Conservation (phyloP, 1,140 invertebrate genomes). For the Temnothorax nylanderi region DNA sequence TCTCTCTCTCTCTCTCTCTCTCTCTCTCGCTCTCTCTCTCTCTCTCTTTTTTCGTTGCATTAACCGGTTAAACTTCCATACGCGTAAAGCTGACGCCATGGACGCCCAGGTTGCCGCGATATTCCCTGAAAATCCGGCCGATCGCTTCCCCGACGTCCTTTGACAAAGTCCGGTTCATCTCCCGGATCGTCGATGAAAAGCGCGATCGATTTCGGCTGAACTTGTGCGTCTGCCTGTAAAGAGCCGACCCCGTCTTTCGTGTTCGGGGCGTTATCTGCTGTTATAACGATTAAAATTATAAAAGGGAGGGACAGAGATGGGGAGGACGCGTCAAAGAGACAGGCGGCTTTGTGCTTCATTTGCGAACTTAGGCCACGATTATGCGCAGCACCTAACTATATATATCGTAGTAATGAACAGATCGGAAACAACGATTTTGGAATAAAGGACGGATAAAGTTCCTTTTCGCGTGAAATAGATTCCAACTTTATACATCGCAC, state of each 20-base stretch:
- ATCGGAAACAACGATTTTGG: not conserved
- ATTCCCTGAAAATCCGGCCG: conserved; percentile 63
- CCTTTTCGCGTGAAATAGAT: not conserved
- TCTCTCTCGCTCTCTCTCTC: not conserved
- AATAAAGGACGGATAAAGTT: conserved; percentile 19
- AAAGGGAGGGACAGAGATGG: not conserved
- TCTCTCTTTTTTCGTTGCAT: conserved; percentile 49
- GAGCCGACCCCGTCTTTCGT: conserved; percentile 7
- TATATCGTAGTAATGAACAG: conserved; percentile 27
- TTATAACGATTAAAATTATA: conserved; percentile 53
- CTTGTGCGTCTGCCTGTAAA: conserved; percentile 30
- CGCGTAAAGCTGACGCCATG: conserved; percentile 43
- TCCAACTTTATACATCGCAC: not conserved
- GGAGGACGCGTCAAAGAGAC: conserved; percentile 20
- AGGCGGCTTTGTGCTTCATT: conserved; percentile 11
- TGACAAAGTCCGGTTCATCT: conserved; percentile 59
- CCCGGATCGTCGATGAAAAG: conserved; percentile 46
- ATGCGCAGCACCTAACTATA: not conserved
- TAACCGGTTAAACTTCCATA: conserved; percentile 70
- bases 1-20: not conserved
- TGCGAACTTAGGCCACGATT: conserved; percentile 11
- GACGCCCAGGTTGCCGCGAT: conserved; percentile 36
- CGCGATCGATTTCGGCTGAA: conserved; percentile 61
- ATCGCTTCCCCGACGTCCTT: conserved; percentile 65
- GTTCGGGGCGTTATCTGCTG: conserved; percentile 35